These are phyloP conservation scores for Osedax fenrisi DNA, from an alignment of 2,888 invertebrate species.

Conservation along the genomic window DNA sequence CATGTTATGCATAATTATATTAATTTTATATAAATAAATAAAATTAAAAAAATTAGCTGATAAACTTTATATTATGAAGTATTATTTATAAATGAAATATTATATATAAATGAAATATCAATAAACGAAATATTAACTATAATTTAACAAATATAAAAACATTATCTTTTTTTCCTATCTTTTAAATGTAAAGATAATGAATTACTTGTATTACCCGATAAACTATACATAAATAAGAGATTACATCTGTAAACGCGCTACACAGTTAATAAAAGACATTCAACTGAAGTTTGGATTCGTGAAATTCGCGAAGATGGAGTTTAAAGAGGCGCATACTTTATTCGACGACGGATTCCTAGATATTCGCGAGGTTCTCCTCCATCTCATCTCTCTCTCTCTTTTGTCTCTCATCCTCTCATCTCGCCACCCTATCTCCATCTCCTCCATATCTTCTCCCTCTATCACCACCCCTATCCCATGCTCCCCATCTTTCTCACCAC, in stretches of 20 bases:
- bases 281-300: background rate
- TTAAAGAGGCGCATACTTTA: background rate
- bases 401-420: too few relatives aligned
- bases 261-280: background rate
- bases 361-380: background rate
- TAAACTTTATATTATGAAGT: too few relatives aligned
- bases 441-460: too few relatives aligned
- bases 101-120: too few relatives aligned
- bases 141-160: too few relatives aligned
- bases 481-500: background rate
- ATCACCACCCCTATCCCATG: background rate
- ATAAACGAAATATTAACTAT: too few relatives aligned
- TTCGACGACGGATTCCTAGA: background rate
- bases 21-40: too few relatives aligned
- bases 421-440: too few relatives aligned
- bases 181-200: background rate
- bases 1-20: too few relatives aligned
- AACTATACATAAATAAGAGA: background rate
- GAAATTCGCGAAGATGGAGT: background rate
- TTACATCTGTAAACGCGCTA: background rate
- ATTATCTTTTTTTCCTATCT: background rate
- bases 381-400: background rate
- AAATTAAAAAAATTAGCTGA: too few relatives aligned
- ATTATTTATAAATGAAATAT: too few relatives aligned
- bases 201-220: background rate